Evolutionary conservation across 2,113 vertebrate genomes (phyloP), one percentile per base, ranked within the genome.

Genomic region (Lathamus discolor): DNA sequence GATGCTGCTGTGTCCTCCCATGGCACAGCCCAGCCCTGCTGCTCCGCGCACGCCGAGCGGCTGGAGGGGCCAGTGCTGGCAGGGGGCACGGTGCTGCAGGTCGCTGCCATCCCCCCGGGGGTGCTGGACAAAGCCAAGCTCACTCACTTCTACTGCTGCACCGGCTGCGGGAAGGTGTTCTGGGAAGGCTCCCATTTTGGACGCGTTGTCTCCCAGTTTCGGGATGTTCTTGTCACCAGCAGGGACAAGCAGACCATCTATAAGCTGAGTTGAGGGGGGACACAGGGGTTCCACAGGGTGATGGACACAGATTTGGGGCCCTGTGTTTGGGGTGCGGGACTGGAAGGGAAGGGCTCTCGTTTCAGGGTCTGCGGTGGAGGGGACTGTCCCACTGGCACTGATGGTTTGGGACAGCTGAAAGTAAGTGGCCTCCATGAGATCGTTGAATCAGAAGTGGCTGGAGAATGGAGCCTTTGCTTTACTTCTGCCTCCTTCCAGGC

Each of bases 171-270:
- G 81, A 99, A 99, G 83, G 98, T 99, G 54, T 99, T 99, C 97
- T 99, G 99, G 98, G 99, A 99, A 79, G 99, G 98, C 14, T 98
- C 99, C 18, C 99, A 99, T 95, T 99, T 98, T 18, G 96, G 97
- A 54, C 98, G 94, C 0, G 44, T 98, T 0, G 55, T 98, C 23
- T 94, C 97, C 44, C 98, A 98, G 96, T 99, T 99, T 88, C 94
- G 92, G 39, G 98, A 98, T 10, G 87, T 99, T 69, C 96, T 99
- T 20, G 72, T 80, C 2, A 5, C 97, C 13, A 16, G 87, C 0
- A 75, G 96, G 10, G 86, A 79, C 0, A 7, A 69, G 44, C 55
- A 27, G 44, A 86, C 23, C 2, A 0, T 96, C 61, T 76, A 82
- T 1, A 13, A 92, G 44, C 83, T 75, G 46, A 87, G 68, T 46